Conservation (phyloP, 1,140 invertebrate genomes). For the Drosophila repleta region DNA sequence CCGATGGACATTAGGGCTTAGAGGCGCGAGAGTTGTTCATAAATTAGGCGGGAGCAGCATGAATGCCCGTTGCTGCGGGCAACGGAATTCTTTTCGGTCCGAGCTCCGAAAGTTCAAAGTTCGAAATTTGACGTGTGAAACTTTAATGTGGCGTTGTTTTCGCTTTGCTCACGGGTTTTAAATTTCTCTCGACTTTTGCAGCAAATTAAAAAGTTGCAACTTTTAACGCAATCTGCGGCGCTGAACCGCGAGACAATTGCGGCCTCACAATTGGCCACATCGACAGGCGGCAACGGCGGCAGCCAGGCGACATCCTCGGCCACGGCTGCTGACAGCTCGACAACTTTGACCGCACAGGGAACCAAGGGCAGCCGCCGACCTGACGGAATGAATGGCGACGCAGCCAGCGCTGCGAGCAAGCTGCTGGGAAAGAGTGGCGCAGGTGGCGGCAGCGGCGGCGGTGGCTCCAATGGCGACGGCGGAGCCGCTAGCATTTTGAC, state of each 20-base stretch:
- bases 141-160: slow-evolving; percentile 16
- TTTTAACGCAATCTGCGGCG: slow-evolving; percentile 82
- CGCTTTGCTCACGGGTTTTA: not conserved
- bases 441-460: slow-evolving; percentile 3
- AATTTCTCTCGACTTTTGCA: slow-evolving; percentile 32
- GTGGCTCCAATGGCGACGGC: slow-evolving; percentile 32
- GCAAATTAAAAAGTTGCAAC: slow-evolving; percentile 84
- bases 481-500: slow-evolving; percentile 70
- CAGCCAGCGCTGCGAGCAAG: slow-evolving; percentile 42
- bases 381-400: slow-evolving; percentile 28
- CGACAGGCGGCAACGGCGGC: slow-evolving; percentile 58
- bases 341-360: slow-evolving; percentile 65
- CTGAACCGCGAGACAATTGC: slow-evolving; percentile 83
- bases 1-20: not conserved
- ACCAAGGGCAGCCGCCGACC: slow-evolving; percentile 9
- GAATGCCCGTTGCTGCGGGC: not conserved
- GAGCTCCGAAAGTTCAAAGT: not conserved
- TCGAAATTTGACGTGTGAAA: not conserved
- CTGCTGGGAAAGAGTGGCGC: slow-evolving; percentile 46
- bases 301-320: slow-evolving; percentile 43
- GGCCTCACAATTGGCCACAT: slow-evolving; percentile 83
- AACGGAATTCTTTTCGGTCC: slow-evolving; percentile 22
- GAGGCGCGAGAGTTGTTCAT: not conserved
- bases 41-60: not conserved
- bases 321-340: slow-evolving; percentile 56